A percentile compares a stretch with the other conserved stretches of the same genome.
Conservation (phyloP, 2,797 vertebrate genomes). For the Gallinago stenura region DNA sequence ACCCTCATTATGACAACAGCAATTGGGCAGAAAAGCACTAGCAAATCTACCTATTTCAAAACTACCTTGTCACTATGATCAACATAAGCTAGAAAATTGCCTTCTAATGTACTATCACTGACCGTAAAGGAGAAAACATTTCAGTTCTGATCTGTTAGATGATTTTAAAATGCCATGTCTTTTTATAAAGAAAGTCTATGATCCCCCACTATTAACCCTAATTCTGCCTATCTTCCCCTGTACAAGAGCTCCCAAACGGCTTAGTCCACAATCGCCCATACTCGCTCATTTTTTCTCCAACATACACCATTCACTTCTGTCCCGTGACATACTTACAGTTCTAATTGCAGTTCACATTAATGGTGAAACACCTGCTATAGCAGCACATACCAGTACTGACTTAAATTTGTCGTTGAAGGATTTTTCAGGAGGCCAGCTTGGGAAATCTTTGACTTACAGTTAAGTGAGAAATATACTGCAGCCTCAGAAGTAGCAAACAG, state of each 20-base stretch:
- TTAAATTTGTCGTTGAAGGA: neutral
- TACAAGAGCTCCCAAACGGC: neutral
- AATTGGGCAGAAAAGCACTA: neutral
- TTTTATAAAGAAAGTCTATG: neutral
- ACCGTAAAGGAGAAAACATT: neutral
- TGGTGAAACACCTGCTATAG: neutral
- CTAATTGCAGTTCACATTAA: neutral
- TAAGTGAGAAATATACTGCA: neutral
- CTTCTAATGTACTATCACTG: neutral
- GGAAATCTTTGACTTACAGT: neutral
- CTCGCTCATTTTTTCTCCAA: neutral
- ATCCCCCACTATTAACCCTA: neutral
- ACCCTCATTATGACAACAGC: neutral
- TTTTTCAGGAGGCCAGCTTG: neutral
- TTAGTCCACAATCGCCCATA: neutral
- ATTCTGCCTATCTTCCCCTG: neutral
- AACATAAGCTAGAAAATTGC: neutral
- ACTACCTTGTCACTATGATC: neutral
- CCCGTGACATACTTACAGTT: neutral
- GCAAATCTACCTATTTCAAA: neutral
- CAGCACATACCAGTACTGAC: neutral
- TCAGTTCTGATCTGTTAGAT: neutral
- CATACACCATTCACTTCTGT: neutral
- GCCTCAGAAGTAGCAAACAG: neutral
- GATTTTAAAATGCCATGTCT: neutral